Conservation (phyloP, 2,113 vertebrate species). For the Pseudopodoces humilis region DNA sequence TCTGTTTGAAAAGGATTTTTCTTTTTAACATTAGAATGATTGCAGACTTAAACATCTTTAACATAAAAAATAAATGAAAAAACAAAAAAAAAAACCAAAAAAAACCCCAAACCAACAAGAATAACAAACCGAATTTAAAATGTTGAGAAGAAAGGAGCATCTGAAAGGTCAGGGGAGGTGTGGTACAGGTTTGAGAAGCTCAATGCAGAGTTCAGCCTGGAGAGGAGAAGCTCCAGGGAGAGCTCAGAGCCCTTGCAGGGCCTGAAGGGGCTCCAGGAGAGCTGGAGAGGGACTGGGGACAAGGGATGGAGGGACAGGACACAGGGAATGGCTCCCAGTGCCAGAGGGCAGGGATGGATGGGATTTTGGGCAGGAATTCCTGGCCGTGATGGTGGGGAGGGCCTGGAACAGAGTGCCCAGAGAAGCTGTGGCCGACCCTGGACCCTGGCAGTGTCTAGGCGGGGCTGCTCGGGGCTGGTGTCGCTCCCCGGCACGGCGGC, state of each 20-base stretch:
- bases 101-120: background rate
- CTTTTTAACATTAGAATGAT: background rate
- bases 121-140: background rate
- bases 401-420: background rate
- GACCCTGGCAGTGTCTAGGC: background rate
- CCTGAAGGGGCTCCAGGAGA: background rate
- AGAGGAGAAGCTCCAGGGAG: background rate
- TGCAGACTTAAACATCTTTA: background rate
- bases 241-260: accelerated
- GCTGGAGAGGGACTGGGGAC: background rate
- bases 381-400: background rate
- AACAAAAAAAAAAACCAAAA: no score
- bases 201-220: background rate
- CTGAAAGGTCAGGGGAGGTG: background rate
- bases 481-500: accelerated
- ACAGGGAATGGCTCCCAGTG: background rate
- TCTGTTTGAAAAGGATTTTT: background rate
- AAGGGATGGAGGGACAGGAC: background rate
- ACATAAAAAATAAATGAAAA: background rate
- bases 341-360: background rate
- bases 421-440: background rate
- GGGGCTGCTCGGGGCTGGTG: background rate
- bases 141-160: background rate
- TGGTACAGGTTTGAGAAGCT: background rate
- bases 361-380: background rate